Base-by-base conservation (phyloP, 2,113 vertebrate species). In the Polypterus senegalus region DNA sequence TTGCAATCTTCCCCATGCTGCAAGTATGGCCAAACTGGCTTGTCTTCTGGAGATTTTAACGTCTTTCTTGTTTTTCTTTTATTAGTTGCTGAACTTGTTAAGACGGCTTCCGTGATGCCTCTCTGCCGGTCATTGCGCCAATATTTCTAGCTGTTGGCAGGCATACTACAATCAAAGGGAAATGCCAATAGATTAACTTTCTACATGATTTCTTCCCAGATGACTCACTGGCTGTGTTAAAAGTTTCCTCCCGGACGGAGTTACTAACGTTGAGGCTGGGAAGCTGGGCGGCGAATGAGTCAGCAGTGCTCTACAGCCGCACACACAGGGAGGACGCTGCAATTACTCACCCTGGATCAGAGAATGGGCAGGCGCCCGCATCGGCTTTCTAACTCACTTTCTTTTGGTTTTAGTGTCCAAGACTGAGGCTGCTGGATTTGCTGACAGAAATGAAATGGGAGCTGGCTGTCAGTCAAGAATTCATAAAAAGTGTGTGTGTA, bases 201-300 rank as follows among this genome's bases (percentile, higher is more conserved):
- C 73, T 78, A 76, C 75, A 73, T 79, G 70, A 74, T 65, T 76
- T 78, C 69, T 73, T 78, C 78, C 76, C 70, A 44, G 49, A 89
- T 88, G 91, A 91, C 84, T 88, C 85, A 88, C 6, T 71, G 82
- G 76, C 80, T 75, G 82, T 72, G 81, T 83, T 68, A 61, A 63
- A 27, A 54, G 61, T 78, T 84, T 85, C 88, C 86, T 89, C 86
- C 80, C 79, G 80, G 81, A 77, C 74, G 65, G 5, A 63, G 76
- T 71, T 71, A 66, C 79, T 59, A 65, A 76, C 27, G 62, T 70
- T 55, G 70, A 74, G 66, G 77, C 80, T 66, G 77, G 78, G 76
- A 77, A 66, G 27, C 58, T 65, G 64, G 68, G 70, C 68, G 48
- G 71, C 71, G 79, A 77, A 74, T 86, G 83, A 84, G 80, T 86